These are phyloP conservation scores for Anas platyrhynchos DNA, from an alignment of 2,113 vertebrate species.

Conservation along the genomic window DNA sequence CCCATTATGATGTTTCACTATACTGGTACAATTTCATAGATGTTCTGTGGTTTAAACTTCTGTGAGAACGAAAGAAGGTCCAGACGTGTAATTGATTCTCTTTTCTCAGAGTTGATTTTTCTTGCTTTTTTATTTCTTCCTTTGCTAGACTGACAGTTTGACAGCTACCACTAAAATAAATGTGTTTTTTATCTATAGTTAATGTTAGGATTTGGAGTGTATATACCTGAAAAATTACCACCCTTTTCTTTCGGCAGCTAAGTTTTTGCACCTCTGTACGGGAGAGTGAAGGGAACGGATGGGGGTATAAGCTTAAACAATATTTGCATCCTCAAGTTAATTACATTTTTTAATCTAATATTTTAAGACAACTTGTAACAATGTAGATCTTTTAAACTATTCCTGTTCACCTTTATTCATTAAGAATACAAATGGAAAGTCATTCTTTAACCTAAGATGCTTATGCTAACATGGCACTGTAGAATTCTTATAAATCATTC, in stretches of 20 bases:
- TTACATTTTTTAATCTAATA: background rate
- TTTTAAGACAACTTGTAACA: background rate
- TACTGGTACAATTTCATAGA: slow-evolving; percentile 36
- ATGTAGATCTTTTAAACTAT: background rate
- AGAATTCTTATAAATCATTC: background rate
- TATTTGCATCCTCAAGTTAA: background rate
- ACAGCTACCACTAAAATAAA: slow-evolving; percentile 15
- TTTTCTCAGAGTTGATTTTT: slow-evolving; percentile 10
- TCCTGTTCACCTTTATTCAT: background rate
- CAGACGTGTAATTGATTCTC: slow-evolving; percentile 30
- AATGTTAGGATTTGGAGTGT: background rate
- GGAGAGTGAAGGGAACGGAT: background rate
- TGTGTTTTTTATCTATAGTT: background rate
- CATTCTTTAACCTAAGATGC: background rate
- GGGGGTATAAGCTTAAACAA: background rate
- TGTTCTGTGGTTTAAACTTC: slow-evolving; percentile 27
- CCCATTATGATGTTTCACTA: background rate
- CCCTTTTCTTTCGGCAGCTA: background rate
- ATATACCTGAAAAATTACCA: background rate
- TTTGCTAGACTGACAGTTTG: slow-evolving; percentile 10
- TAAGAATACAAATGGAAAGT: background rate
- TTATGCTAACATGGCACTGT: background rate
- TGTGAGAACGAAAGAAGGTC: background rate
- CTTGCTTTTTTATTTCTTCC: slow-evolving; percentile 29
- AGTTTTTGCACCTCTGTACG: background rate